Evolutionary conservation across 2,113 vertebrate genomes (phyloP), one percentile per base, ranked within the genome.

Genomic region (Tinamus guttatus): DNA sequence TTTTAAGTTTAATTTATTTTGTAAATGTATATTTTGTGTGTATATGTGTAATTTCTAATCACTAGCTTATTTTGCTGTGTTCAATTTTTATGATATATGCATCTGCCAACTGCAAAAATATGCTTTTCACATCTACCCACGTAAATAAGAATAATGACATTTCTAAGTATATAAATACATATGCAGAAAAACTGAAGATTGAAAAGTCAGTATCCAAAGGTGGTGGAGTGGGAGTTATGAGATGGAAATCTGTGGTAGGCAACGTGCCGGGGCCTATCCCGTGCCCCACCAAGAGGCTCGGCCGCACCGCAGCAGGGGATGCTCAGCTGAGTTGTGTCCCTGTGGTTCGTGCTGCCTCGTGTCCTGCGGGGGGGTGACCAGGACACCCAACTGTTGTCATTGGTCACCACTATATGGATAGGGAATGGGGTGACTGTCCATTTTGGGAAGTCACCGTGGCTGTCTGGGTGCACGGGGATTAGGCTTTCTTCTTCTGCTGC

Each of bases 371-470:
- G 19, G 47, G 51, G 62, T 49, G 56, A 49, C 14, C 63, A 25
- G n/a, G 25, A 32, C 54, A 6, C n/a, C n/a, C 20, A 2, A 0
- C n/a, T 11, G 52, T 75, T 7, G 0, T 8, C 16, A 1, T 5
- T 1, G 54, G 3, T 47, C 28, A 0, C 2, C 18, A 36, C 40
- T 10, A 0, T 0, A 2, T 64, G 62, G 20, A 27, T 15, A 17
- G 62, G 27, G 24, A 15, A 9, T 0, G 25, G 28, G 8, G 20
- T 25, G 0, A 0, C 3, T 36, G 51, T 17, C 34, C 19, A 8
- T 5, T 63, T 32, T 16, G 54, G 54, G 54, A 56, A 30, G 65
- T 40, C 73, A 10, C 63, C 1, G 8, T 1, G n/a, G 56, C 30
- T 21, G 2, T 7, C 3, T 34, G 71, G 59, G 9, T 58, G 40